Evolutionary conservation across 1,140 invertebrate species (phyloP), one percentile per base, ranked within the genome.

Genomic region (Thaumatotibia leucotreta): DNA sequence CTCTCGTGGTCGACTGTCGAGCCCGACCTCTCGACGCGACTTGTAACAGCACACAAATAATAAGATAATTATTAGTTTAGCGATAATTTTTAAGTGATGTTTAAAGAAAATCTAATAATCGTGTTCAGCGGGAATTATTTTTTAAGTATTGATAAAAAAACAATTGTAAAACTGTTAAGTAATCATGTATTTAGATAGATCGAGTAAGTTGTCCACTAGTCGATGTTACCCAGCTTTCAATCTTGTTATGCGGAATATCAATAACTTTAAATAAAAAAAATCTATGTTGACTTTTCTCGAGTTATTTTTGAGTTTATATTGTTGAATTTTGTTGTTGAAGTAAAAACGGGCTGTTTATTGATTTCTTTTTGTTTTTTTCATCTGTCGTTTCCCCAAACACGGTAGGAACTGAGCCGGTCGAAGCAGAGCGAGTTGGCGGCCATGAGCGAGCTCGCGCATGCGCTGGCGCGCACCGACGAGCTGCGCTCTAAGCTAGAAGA

Each of bases 111-210:
- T 73, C 78, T 70, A 81, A 82, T 84, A 84, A 86, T 86, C 84
- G 88, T 88, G 86, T 90, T 88, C 86, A 88, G 82, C 77, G 82
- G 86, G 80, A 80, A 79, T 83, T 88, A 86, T 83, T 88, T 87
- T 86, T 86, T 88, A 88, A 88, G 86, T 82, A 87, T 77, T 80
- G 72, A 81, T 80, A 80, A 78, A 79, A 75, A 74, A 74, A 85
- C 74, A 85, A 77, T 82, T 89, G 83, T 89, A 87, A 87, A 86
- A 88, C 85, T 86, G 84, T 88, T 90, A 86, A 88, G 83, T 83
- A 84, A 82, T 81, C 82, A 88, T 88, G 82, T 90, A 88, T 84
- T 75, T 89, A 87, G 83, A 76, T 87, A 86, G 87, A 84, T 72
- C 70, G 76, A 80, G 80, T 87, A 87, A 86, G 82, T 74, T 88